Conservation (phyloP, 2,797 vertebrate genomes). For the Smutsia temminckii region DNA sequence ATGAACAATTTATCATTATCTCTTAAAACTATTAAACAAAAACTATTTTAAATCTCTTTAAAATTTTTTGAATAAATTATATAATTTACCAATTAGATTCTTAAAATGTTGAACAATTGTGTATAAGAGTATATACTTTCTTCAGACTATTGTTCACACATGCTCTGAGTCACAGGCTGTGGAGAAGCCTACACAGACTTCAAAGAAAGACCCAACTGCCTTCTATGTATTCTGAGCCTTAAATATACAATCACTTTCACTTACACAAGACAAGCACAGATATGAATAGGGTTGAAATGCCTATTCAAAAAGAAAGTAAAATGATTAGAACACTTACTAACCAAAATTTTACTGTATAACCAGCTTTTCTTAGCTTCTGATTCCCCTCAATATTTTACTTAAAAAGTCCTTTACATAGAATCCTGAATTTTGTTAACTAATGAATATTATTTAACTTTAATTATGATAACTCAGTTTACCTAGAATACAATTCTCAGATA, state of each 20-base stretch:
- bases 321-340: neutral
- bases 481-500: conserved; percentile 5
- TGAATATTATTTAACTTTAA: too few species aligned
- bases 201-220: neutral
- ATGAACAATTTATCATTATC: neutral
- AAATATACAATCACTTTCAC: neutral
- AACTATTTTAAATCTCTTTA: too few species aligned
- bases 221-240: neutral
- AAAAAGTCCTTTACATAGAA: neutral
- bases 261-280: neutral
- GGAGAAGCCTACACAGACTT: neutral
- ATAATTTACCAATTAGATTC: neutral
- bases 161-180: neutral
- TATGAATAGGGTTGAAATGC: neutral
- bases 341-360: neutral
- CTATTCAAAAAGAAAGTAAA: neutral
- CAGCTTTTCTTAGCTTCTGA: conserved; percentile 2
- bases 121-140: neutral
- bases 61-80: neutral
- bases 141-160: neutral
- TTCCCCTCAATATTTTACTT: neutral
- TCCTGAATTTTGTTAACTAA: neutral
- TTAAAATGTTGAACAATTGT: neutral
- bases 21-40: neutral
- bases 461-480: neutral